Evolutionary conservation across 2,888 invertebrate species (phyloP).

Genomic region (Nasonovia ribisnigri): DNA sequence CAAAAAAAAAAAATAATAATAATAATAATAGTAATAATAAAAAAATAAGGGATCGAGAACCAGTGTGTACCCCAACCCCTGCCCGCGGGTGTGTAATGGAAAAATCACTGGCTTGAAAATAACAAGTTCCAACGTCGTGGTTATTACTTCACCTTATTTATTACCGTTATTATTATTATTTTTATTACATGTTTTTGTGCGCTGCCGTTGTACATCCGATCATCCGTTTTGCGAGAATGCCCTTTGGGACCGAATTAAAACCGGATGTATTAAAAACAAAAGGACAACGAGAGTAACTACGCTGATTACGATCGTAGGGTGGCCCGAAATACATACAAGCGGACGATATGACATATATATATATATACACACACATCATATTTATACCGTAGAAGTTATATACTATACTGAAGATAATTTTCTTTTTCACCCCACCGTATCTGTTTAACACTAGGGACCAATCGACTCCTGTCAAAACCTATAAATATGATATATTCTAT

Average conservation of each 20-base stretch:
- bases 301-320: conserved; percentile 32
- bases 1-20: conserved; percentile 21
- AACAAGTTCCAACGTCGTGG: conserved; percentile 55
- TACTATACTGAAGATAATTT: not conserved
- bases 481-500: not conserved
- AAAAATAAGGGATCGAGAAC: conserved; percentile 47
- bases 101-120: conserved; percentile 64
- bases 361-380: not conserved
- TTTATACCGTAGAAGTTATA: not conserved
- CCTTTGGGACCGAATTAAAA: conserved; percentile 61
- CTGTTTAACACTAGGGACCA: not conserved
- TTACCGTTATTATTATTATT: conserved; percentile 54
- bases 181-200: conserved; percentile 38
- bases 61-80: not conserved
- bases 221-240: conserved; percentile 12
- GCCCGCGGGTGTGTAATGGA: conserved; percentile 48
- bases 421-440: not conserved
- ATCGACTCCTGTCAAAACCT: not conserved
- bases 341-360: not conserved
- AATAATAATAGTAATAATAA: not conserved
- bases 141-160: conserved; percentile 62
- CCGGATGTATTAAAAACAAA: conserved; percentile 49
- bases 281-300: not conserved
- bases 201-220: not conserved
- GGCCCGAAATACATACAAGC: not conserved